A percentile compares a stretch with the other conserved stretches of the same genome.
Conservation (phyloP, 2,113 vertebrate species). For the Bubo bubo region DNA sequence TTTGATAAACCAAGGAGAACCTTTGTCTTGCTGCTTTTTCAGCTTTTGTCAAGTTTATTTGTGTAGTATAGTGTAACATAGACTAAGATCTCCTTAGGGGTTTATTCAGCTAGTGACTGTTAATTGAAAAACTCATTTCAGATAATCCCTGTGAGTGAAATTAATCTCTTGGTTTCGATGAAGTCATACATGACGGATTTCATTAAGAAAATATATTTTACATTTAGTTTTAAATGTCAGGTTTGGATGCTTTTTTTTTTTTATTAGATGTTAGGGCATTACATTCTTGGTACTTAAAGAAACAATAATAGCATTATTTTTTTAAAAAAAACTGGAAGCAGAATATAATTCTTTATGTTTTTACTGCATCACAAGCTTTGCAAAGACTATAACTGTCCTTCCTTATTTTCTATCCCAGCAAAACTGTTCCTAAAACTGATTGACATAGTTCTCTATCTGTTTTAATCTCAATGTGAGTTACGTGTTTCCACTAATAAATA, state of each 20-base stretch:
- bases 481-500: background rate
- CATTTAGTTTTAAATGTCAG: background rate
- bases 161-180: background rate
- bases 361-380: background rate
- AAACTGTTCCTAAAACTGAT: background rate
- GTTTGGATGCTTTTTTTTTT: background rate
- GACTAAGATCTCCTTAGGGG: slow-evolving; percentile 1
- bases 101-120: slow-evolving; percentile 53
- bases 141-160: slow-evolving; percentile 39
- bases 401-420: background rate
- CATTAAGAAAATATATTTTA: background rate
- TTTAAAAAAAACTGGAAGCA: background rate
- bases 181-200: background rate
- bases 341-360: background rate
- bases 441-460: background rate
- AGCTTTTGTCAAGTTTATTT: slow-evolving; percentile 41
- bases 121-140: slow-evolving; percentile 60
- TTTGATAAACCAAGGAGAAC: slow-evolving; percentile 15
- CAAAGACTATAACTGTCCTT: background rate
- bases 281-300: background rate
- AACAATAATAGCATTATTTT: background rate
- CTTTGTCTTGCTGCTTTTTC: slow-evolving; percentile 21
- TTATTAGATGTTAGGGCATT: background rate
- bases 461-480: background rate
- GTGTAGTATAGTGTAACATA: background rate